Evolutionary conservation across 2,797 vertebrate species (phyloP).

Genomic region (Pipistrellus nathusii): DNA sequence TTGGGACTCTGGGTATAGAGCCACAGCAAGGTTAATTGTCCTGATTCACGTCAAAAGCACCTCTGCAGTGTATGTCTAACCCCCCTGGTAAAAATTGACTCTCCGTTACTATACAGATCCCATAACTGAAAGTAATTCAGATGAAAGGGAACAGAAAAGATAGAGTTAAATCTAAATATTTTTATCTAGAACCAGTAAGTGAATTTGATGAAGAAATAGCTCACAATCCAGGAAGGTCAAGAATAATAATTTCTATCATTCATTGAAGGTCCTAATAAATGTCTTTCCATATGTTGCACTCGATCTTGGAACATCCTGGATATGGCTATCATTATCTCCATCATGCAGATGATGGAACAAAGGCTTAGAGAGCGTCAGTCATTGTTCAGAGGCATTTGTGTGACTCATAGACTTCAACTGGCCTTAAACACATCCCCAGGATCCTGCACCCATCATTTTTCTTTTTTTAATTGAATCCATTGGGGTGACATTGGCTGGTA

Average conservation of each 20-base stretch:
- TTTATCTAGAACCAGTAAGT: constrained; percentile 61
- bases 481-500: not conserved
- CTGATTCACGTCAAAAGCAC: not conserved
- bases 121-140: constrained; percentile 40
- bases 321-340: not conserved
- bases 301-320: not conserved
- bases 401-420: not conserved
- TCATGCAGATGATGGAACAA: not conserved
- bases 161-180: constrained; percentile 59
- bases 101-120: not conserved
- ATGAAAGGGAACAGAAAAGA: not conserved
- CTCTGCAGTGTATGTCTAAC: not conserved
- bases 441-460: not conserved
- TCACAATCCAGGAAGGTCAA: constrained; percentile 68
- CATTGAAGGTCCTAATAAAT: not conserved
- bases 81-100: not conserved
- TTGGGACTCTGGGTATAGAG: not conserved
- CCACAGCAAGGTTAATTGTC: not conserved
- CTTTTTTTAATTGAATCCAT: not conserved
- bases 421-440: not conserved
- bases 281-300: not conserved
- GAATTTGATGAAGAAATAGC: constrained; percentile 40
- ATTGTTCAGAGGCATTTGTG: not conserved
- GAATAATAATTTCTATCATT: not conserved
- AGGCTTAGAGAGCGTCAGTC: not conserved